Evolutionary conservation across 2,113 vertebrate genomes (phyloP), one percentile per base, ranked within the genome.

Genomic region (Larimichthys crocea): DNA sequence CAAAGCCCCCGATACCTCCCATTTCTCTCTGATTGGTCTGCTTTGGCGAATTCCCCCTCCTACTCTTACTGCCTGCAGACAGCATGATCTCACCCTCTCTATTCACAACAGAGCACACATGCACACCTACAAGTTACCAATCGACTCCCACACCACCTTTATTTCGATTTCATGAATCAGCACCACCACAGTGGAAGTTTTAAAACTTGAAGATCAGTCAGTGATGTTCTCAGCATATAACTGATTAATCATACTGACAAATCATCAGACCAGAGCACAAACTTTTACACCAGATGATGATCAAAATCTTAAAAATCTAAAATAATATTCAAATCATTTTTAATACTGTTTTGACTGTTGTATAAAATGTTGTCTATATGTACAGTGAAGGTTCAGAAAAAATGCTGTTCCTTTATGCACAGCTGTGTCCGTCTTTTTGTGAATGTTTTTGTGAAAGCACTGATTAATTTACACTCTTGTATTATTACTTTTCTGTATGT

Each of bases 21-120:
- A 9, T 40, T 40, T 40, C 73, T 44, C 20, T 60, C 52, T 85
- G 31, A 79, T 91, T 60, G 61, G 49, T 74, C 80, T 64, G 17
- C 74, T 68, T 49, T 61, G 65, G 31, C 80, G 85, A 86, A 75
- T 48, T 49, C 24, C 24, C 59, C 78, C 55, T 48, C 60, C 24
- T 59, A 22, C 56, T 50, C 50, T 24, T 17, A 49, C 61, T 71
- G 75, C 84, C 86, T 92, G 87, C 65, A 83, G 44, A 85, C 64
- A 84, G 89, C 92, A 91, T 92, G 91, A 90, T 52, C 82, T 79
- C 50, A 75, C 72, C 60, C 52, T 74, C 74, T 74, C 52, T 17
- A 5, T 83, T 68, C 76, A 74, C 31, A 14, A 16, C 17, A 59
- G 29, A 6, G n/a, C 61, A 80, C 42, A 59, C 24, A 24, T n/a